A percentile compares a stretch with the other conserved stretches of the same genome.
These are phyloP conservation scores for Parochlus steinenii DNA, from an alignment of 2,888 invertebrate species.

Conservation along the genomic window DNA sequence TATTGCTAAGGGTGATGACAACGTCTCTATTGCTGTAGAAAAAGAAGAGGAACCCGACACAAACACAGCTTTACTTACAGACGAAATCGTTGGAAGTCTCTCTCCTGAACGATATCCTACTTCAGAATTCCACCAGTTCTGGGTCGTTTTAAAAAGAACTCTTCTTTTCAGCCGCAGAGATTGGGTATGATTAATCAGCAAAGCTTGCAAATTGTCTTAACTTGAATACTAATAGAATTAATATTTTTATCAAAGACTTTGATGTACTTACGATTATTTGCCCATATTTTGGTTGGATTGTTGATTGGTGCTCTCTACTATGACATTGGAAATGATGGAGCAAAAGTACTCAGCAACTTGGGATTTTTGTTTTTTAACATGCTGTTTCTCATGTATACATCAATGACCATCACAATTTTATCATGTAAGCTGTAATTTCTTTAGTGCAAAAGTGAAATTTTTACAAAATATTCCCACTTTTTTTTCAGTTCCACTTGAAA, in stretches of 20 bases:
- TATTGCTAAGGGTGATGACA: conserved; percentile 41
- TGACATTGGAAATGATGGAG: conserved; percentile 90
- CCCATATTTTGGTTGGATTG: conserved; percentile 84
- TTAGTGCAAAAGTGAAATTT: conserved; percentile 11
- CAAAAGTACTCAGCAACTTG: conserved; percentile 88
- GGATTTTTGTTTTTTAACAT: conserved; percentile 97
- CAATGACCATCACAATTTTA: conserved; percentile 97
- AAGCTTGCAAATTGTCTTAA: conserved; percentile 6
- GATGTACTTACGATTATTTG: conserved; percentile 85
- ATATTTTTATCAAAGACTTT: conserved; percentile 51
- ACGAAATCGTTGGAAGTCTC: conserved; percentile 35
- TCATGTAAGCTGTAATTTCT: conserved; percentile 58
- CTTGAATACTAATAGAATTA: conserved; percentile 1
- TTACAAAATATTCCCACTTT: neutral
- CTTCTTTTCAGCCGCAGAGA: conserved; percentile 72
- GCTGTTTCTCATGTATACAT: conserved; percentile 97
- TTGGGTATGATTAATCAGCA: conserved; percentile 46
- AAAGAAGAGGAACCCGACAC: conserved; percentile 51
- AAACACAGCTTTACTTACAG: conserved; percentile 50
- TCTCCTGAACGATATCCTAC: conserved; percentile 66
- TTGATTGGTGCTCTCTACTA: conserved; percentile 90
- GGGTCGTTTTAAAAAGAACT: conserved; percentile 73
- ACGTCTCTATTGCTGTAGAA: conserved; percentile 40
- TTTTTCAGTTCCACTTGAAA: conserved; percentile 76
- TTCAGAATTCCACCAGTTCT: conserved; percentile 67